Percentiles rank a stretch among this genome's conserved stretches.
phyloP scores from a whole-genome alignment of 2,113 vertebrate genomes.

The Circaetus gallicus region DNA sequence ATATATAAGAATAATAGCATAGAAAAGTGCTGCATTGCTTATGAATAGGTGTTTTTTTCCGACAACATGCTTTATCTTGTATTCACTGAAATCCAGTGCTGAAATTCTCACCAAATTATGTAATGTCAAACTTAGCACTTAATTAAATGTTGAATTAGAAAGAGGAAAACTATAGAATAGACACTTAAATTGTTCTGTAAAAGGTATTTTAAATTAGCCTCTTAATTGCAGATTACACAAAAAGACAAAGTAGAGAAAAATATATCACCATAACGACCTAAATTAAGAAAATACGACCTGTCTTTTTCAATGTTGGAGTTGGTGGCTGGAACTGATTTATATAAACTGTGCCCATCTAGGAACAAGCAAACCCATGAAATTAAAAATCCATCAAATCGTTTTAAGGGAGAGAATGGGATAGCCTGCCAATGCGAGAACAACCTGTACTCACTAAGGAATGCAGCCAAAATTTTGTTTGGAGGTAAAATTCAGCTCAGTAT shows the following conservation, averaged over 20 bases:
- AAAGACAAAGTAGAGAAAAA: background rate
- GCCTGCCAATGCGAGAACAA: background rate
- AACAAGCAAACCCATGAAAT: background rate
- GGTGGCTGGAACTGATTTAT: background rate
- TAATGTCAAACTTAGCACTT: background rate
- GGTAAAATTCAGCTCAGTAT: background rate
- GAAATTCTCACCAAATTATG: background rate
- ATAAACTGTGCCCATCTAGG: background rate
- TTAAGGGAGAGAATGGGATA: background rate
- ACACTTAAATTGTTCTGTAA: background rate
- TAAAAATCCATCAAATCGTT: background rate
- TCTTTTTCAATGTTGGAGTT: background rate
- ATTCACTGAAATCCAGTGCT: background rate
- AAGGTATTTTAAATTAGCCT: background rate
- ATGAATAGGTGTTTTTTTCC: background rate
- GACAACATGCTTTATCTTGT: background rate
- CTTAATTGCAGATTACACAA: background rate
- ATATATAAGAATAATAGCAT: background rate
- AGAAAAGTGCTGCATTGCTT: background rate
- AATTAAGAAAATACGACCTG: background rate
- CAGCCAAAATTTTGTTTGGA: constrained; percentile 4
- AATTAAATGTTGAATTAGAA: background rate
- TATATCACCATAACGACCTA: background rate
- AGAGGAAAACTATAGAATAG: background rate
- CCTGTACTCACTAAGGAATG: background rate